Conservation (phyloP, 2,113 vertebrate species). For the Pteronura brasiliensis region DNA sequence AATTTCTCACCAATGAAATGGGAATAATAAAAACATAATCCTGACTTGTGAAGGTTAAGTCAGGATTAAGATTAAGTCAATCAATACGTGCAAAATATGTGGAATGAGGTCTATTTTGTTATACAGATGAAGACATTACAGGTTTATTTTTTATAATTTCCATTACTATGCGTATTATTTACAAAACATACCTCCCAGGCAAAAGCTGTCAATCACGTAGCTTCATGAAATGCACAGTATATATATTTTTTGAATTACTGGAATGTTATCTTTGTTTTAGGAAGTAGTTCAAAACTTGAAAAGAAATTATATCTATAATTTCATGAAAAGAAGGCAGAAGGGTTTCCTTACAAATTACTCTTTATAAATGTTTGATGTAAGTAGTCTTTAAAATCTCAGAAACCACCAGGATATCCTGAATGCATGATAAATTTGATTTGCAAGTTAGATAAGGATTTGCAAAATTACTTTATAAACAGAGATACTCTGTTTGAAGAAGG, state of each 20-base stretch:
- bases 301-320: background rate
- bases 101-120: background rate
- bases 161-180: background rate
- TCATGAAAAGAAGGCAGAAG: background rate
- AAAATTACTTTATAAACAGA: slow-evolving; percentile 32
- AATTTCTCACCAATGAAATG: background rate
- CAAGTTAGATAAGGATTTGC: slow-evolving; percentile 21
- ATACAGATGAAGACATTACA: background rate
- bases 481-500: background rate
- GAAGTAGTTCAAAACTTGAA: background rate
- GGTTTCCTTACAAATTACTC: background rate
- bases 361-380: background rate
- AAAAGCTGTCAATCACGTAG: background rate
- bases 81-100: background rate
- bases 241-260: background rate
- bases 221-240: background rate
- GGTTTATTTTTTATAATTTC: background rate
- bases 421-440: background rate
- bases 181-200: background rate
- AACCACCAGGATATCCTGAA: background rate
- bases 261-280: background rate
- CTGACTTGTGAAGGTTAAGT: background rate
- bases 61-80: background rate
- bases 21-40: background rate
- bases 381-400: slow-evolving; percentile 28